A percentile compares a stretch with the other conserved stretches of the same genome.
Conservation (phyloP, 1,140 invertebrate species). For the Kradibia gibbosae region DNA sequence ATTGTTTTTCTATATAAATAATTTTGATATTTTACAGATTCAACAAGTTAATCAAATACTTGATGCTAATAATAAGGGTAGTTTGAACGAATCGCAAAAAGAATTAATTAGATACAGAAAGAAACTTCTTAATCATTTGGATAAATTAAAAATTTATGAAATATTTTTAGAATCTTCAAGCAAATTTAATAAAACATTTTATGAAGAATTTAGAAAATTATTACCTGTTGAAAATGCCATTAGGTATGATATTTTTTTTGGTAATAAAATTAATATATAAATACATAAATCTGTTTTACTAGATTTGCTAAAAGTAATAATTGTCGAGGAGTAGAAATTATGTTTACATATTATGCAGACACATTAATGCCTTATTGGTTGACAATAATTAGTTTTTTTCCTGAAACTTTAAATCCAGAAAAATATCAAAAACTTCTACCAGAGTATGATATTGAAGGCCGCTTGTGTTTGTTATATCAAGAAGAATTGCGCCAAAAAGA, state of each 20-base stretch:
- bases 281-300: slow-evolving; percentile 55
- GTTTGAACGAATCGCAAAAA: slow-evolving; percentile 75
- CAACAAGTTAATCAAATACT: slow-evolving; percentile 64
- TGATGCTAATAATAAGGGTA: slow-evolving; percentile 61
- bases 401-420: slow-evolving; percentile 81
- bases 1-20: not conserved
- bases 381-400: slow-evolving; percentile 82
- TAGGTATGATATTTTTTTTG: slow-evolving; percentile 56
- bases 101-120: slow-evolving; percentile 75
- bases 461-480: slow-evolving; percentile 72
- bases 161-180: slow-evolving; percentile 66
- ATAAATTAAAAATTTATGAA: slow-evolving; percentile 80
- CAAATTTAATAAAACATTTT: slow-evolving; percentile 75
- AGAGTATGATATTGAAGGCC: slow-evolving; percentile 73
- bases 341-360: slow-evolving; percentile 82
- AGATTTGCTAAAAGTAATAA: slow-evolving; percentile 76
- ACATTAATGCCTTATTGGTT: slow-evolving; percentile 79
- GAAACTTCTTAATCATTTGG: slow-evolving; percentile 77
- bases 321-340: slow-evolving; percentile 76
- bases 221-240: slow-evolving; percentile 75
- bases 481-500: slow-evolving; percentile 75
- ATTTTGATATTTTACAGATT: slow-evolving; percentile 52
- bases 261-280: slow-evolving; percentile 56
- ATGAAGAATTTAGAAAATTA: slow-evolving; percentile 76
- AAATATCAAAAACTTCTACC: slow-evolving; percentile 80